Conservation (phyloP, 2,797 vertebrate genomes). For the Trematomus bernacchii region DNA sequence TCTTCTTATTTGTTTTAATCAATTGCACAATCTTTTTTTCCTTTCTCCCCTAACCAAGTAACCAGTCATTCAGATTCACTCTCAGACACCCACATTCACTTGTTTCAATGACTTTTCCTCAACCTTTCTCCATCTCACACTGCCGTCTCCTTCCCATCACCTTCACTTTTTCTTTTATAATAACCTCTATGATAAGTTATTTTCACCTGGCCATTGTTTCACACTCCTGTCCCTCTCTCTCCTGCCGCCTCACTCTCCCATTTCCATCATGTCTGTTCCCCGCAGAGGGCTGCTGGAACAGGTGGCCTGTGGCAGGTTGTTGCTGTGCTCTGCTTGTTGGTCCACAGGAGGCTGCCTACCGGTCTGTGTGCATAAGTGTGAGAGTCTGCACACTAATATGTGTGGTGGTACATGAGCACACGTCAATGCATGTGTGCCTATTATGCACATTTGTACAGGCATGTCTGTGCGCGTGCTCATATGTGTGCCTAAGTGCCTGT, state of each 20-base stretch:
- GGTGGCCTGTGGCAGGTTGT: constrained; percentile 80
- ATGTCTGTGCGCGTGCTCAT: constrained; percentile 49
- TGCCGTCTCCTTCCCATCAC: constrained; percentile 33
- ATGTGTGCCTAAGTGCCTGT: constrained; percentile 36
- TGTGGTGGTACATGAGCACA: constrained; percentile 11
- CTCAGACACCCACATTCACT: constrained; percentile 7
- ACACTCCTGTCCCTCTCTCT: constrained; percentile 47
- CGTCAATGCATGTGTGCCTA: background rate
- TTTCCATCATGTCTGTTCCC: constrained; percentile 61
- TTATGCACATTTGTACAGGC: constrained; percentile 3
- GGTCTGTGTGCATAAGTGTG: constrained; percentile 44
- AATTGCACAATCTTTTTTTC: constrained; percentile 17
- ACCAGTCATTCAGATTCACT: background rate
- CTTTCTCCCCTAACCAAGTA: constrained; percentile 12
- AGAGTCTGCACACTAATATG: constrained; percentile 27
- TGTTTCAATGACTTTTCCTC: constrained; percentile 22
- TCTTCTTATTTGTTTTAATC: background rate
- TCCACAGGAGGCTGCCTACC: constrained; percentile 71
- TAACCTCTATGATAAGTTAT: constrained; percentile 63
- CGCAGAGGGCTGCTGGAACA: constrained; percentile 68
- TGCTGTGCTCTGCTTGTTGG: constrained; percentile 76
- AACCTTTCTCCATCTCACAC: constrained; percentile 12
- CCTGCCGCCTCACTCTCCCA: constrained; percentile 45
- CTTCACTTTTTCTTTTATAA: constrained; percentile 44
- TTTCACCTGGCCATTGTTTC: constrained; percentile 49